Evolutionary conservation across 1,140 invertebrate genomes (phyloP).

Genomic region (Neodiprion virginianus): DNA sequence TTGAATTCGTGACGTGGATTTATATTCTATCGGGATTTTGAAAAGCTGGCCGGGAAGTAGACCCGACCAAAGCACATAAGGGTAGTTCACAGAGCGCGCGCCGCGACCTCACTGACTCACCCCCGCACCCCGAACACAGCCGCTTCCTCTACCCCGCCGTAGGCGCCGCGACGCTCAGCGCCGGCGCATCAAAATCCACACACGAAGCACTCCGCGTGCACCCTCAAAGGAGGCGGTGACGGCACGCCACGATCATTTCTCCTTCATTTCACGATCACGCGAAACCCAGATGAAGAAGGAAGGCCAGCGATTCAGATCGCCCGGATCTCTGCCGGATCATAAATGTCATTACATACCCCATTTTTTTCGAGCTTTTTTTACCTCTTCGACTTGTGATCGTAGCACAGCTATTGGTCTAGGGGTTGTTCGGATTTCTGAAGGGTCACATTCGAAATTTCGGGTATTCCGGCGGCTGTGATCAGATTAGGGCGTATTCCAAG

Average conservation of each 20-base stretch:
- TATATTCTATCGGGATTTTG: not conserved
- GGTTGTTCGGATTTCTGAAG: no score
- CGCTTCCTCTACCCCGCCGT: constrained; percentile 1
- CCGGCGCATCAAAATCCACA: not conserved
- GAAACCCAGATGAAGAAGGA: no score
- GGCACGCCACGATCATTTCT: not conserved
- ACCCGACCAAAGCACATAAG: constrained; percentile 27
- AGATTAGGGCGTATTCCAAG: no score
- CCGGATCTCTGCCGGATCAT: constrained; percentile 38
- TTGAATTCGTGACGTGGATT: constrained; percentile 17
- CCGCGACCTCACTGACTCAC: constrained; percentile 62
- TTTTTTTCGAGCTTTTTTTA: constrained; percentile 13
- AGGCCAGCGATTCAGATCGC: constrained; percentile 30
- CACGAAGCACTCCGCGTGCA: not conserved
- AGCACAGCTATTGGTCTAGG: not conserved
- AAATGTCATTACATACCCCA: constrained; percentile 25
- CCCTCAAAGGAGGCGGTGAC: not conserved
- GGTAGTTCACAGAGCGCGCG: constrained; percentile 61
- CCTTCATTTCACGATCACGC: not conserved
- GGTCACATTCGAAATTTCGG: no score
- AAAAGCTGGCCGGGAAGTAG: not conserved
- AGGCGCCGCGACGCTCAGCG: not conserved
- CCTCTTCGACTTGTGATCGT: not conserved
- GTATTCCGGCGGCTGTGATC: no score
- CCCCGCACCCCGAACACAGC: constrained; percentile 47